These are phyloP conservation scores for Diaperis boleti DNA, from an alignment of 2,888 invertebrate genomes.

Conservation along the genomic window DNA sequence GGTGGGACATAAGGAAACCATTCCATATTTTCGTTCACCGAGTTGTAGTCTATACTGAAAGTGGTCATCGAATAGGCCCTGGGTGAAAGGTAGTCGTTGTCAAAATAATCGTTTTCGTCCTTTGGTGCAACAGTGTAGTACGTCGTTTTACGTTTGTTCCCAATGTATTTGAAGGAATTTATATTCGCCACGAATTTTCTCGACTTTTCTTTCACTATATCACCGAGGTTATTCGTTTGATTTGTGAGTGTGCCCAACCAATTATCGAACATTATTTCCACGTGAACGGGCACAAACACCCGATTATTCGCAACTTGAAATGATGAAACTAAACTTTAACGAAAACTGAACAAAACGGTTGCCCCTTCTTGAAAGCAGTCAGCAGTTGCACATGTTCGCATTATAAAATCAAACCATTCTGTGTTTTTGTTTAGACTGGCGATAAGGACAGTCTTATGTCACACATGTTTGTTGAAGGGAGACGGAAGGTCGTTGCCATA, in stretches of 20 bases:
- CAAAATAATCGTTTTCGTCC: slow-evolving; percentile 60
- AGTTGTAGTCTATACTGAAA: slow-evolving; percentile 70
- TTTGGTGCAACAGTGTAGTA: slow-evolving; percentile 60
- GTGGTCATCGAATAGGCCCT: slow-evolving; percentile 68
- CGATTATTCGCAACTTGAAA: background rate
- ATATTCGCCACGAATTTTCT: slow-evolving; percentile 61
- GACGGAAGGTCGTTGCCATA: slow-evolving; percentile 30
- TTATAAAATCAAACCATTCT: slow-evolving; percentile 30
- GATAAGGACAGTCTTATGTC: slow-evolving; percentile 27
- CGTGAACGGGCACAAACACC: background rate
- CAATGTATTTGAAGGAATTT: slow-evolving; percentile 60
- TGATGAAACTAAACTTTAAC: slow-evolving; percentile 6
- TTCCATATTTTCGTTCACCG: slow-evolving; percentile 66
- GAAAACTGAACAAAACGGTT: slow-evolving; percentile 9
- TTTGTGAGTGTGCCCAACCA: slow-evolving; percentile 65
- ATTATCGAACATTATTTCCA: slow-evolving; percentile 66
- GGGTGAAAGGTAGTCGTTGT: slow-evolving; percentile 69
- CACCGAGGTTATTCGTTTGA: slow-evolving; percentile 65
- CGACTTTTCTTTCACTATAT: slow-evolving; percentile 63
- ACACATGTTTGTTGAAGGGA: slow-evolving; percentile 14
- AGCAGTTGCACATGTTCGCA: slow-evolving; percentile 31
- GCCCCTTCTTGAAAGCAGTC: slow-evolving; percentile 7
- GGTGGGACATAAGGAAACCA: slow-evolving; percentile 65
- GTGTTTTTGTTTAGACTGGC: slow-evolving; percentile 44
- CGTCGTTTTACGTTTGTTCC: slow-evolving; percentile 60